These are phyloP conservation scores for Dinoponera quadriceps DNA, from an alignment of 1,140 invertebrate species.

Conservation along the genomic window DNA sequence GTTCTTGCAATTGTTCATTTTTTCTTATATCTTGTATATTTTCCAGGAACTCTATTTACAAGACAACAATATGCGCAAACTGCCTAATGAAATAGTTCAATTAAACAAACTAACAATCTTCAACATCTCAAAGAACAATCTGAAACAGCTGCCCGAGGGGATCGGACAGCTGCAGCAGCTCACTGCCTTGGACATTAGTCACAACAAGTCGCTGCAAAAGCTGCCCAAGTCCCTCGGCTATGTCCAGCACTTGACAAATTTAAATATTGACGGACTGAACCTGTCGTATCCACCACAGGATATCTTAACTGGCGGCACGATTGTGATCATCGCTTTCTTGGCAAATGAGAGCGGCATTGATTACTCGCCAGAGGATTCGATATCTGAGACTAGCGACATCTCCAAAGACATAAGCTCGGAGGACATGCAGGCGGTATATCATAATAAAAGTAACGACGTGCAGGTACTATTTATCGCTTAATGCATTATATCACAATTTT, in stretches of 20 bases:
- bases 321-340: conserved; percentile 90
- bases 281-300: conserved; percentile 88
- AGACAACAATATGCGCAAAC: conserved; percentile 88
- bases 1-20: background rate
- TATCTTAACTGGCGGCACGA: conserved; percentile 87
- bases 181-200: conserved; percentile 86
- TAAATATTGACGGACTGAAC: conserved; percentile 88
- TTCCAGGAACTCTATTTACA: conserved; percentile 89
- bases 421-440: conserved; percentile 63
- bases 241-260: conserved; percentile 85
- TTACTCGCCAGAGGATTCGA: conserved; percentile 75
- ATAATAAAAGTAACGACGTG: conserved; percentile 79
- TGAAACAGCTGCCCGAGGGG: conserved; percentile 88
- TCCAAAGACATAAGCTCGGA: conserved; percentile 64
- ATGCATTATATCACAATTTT: background rate
- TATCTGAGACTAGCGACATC: conserved; percentile 68
- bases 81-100: conserved; percentile 89
- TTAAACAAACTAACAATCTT: conserved; percentile 88
- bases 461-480: conserved; percentile 75
- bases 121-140: conserved; percentile 90
- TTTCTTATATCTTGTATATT: conserved; percentile 5
- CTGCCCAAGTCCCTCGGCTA: conserved; percentile 88
- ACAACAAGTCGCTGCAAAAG: conserved; percentile 87
- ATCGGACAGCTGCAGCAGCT: conserved; percentile 88
- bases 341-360: conserved; percentile 82